These are phyloP conservation scores for Nothobranchius furzeri DNA, from an alignment of 2,113 vertebrate genomes.

Conservation along the genomic window DNA sequence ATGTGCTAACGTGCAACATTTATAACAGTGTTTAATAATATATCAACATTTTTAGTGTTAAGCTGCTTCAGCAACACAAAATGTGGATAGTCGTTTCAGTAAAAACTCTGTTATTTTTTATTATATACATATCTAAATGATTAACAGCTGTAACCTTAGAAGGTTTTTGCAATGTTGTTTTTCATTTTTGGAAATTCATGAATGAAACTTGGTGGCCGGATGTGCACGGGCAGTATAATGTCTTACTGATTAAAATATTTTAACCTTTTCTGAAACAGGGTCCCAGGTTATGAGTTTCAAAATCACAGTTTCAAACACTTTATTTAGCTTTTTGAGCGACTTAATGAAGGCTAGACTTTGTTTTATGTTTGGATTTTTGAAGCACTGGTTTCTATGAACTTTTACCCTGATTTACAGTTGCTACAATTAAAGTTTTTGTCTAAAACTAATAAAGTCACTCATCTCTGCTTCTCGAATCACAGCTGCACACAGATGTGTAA, in stretches of 20 bases:
- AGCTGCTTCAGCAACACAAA: background rate
- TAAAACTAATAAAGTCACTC: background rate
- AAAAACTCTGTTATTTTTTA: background rate
- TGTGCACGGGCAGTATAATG: too few relatives aligned
- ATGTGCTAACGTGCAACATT: background rate
- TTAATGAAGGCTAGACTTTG: background rate
- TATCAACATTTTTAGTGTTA: background rate
- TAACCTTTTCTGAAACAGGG: too few relatives aligned
- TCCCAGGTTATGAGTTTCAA: background rate
- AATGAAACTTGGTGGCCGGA: background rate
- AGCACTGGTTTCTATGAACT: background rate
- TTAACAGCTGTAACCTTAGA: background rate
- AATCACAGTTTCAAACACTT: background rate
- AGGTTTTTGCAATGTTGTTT: background rate
- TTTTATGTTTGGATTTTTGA: background rate
- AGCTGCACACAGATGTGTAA: background rate
- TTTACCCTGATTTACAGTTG: background rate
- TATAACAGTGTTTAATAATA: constrained; percentile 2
- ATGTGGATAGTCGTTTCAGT: background rate
- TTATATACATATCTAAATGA: background rate
- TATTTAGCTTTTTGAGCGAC: background rate
- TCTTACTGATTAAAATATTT: too few relatives aligned
- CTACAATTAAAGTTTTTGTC: background rate
- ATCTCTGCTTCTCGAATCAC: background rate
- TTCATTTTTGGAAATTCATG: background rate